phyloP scores from a whole-genome alignment of 2,888 invertebrate genomes.

The Drosophila macrospina region DNA sequence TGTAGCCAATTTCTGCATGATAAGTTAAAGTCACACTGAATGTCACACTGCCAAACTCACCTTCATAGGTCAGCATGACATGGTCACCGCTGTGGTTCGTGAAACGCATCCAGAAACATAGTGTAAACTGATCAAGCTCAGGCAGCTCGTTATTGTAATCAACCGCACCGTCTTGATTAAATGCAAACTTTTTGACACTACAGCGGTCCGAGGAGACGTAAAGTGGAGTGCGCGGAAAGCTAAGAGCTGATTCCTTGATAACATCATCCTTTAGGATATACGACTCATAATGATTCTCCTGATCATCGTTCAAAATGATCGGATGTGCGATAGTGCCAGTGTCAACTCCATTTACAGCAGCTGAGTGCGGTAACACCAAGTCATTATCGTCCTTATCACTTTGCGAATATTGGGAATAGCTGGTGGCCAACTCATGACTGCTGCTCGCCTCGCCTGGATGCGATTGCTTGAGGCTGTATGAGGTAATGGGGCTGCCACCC shows the following conservation, averaged over 20 bases:
- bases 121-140: slow-evolving; percentile 92
- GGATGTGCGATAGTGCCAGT: slow-evolving; percentile 29
- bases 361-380: slow-evolving; percentile 43
- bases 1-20: too few species aligned
- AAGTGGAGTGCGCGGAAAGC: slow-evolving; percentile 51
- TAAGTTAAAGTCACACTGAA: too few species aligned
- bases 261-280: slow-evolving; percentile 64
- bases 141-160: slow-evolving; percentile 90
- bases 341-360: slow-evolving; percentile 44
- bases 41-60: slow-evolving; percentile 86
- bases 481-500: slow-evolving; percentile 57
- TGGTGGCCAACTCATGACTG: slow-evolving; percentile 68
- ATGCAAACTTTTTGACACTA: slow-evolving; percentile 89
- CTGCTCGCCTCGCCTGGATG: slow-evolving; percentile 82
- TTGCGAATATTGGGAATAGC: slow-evolving; percentile 56
- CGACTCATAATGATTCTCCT: slow-evolving; percentile 70
- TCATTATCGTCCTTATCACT: slow-evolving; percentile 45
- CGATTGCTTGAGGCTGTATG: slow-evolving; percentile 82
- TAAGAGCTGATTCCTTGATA: slow-evolving; percentile 37
- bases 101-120: slow-evolving; percentile 94
- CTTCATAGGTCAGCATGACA: slow-evolving; percentile 92
- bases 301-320: slow-evolving; percentile 51
- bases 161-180: slow-evolving; percentile 89
- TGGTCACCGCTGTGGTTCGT: slow-evolving; percentile 93
- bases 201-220: slow-evolving; percentile 86